phyloP scores from a whole-genome alignment of 2,113 vertebrate species.

The Tichodroma muraria region DNA sequence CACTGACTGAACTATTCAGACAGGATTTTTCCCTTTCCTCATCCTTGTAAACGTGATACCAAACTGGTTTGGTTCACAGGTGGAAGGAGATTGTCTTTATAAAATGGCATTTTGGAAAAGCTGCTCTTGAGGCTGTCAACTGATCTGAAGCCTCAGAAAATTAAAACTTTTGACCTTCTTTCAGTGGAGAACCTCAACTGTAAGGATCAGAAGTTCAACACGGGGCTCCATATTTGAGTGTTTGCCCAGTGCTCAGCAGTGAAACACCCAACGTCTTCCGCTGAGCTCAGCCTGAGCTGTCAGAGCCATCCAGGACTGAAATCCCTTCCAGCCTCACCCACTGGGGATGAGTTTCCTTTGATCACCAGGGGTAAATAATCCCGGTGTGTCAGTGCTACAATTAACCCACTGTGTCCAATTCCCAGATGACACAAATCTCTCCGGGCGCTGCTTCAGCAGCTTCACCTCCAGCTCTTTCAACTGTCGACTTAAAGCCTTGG shows the following conservation, averaged over 20 bases:
- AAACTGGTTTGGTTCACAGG: neutral
- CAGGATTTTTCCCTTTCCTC: neutral
- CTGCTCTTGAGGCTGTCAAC: neutral
- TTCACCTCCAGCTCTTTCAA: neutral
- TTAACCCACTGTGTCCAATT: constrained; percentile 15
- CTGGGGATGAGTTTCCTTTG: constrained; percentile 1
- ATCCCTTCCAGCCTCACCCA: constrained; percentile 37
- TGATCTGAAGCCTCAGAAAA: neutral
- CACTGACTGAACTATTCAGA: neutral
- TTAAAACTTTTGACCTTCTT: neutral
- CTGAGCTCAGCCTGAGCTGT: constrained; percentile 24
- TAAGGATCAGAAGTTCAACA: neutral
- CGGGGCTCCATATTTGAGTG: neutral
- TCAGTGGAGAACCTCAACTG: neutral
- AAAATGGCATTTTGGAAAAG: neutral
- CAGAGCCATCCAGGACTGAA: neutral
- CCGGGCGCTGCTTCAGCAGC: neutral
- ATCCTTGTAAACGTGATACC: neutral
- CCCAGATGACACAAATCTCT: neutral
- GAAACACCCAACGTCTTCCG: neutral
- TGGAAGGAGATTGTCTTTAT: neutral
- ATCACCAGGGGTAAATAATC: constrained; percentile 4
- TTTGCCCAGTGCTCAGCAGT: neutral
- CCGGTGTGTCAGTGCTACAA: neutral
- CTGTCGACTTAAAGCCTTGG: neutral